These are phyloP conservation scores for Poicephalus meyeri DNA, from an alignment of 2,113 vertebrate species.

Conservation along the genomic window DNA sequence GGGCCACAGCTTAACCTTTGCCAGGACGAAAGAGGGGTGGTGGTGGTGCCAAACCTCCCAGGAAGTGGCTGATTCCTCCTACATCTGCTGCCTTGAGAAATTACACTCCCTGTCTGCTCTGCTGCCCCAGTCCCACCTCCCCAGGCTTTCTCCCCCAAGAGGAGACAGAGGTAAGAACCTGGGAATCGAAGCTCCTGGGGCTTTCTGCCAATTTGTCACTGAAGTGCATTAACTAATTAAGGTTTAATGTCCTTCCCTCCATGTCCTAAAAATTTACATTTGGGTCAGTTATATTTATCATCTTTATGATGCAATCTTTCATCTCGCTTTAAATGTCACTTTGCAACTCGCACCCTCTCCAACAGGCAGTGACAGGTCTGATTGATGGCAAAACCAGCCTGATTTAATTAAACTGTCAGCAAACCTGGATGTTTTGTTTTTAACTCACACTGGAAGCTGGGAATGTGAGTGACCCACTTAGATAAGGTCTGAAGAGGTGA, in stretches of 20 bases:
- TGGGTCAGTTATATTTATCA: conserved; percentile 55
- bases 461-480: conserved; percentile 45
- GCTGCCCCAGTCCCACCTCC: background rate
- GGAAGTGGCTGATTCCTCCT: background rate
- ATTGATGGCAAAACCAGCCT: conserved; percentile 48
- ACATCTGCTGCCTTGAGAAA: background rate
- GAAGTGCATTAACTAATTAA: conserved; percentile 43
- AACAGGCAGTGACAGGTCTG: conserved; percentile 11
- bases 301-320: conserved; percentile 8
- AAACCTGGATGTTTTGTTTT: conserved; percentile 9
- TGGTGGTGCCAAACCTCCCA: background rate
- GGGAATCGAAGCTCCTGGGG: background rate
- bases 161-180: background rate
- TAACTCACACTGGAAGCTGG: conserved; percentile 54
- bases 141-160: background rate
- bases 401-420: conserved; percentile 76
- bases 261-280: conserved; percentile 37
- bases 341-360: background rate
- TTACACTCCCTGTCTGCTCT: background rate
- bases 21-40: background rate
- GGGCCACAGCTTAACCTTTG: background rate
- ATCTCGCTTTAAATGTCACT: conserved; percentile 2
- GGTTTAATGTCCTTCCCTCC: background rate
- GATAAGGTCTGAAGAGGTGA: conserved; percentile 59
- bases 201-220: background rate